These are phyloP conservation scores for Ecliptopera silaceata DNA, from an alignment of 2,888 invertebrate genomes.

Conservation along the genomic window DNA sequence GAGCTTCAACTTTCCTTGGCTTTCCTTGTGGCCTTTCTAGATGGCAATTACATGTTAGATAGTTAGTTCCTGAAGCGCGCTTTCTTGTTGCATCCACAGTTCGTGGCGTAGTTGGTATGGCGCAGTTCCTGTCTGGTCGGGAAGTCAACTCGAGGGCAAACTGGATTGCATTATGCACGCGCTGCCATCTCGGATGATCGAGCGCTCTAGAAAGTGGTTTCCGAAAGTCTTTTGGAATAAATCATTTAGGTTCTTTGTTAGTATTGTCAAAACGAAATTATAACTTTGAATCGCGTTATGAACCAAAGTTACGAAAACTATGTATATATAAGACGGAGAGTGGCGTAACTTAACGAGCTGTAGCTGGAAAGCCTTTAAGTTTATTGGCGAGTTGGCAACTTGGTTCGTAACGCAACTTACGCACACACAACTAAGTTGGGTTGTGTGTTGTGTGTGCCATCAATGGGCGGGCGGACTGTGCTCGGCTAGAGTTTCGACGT, in stretches of 20 bases:
- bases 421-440: background rate
- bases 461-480: conserved; percentile 8
- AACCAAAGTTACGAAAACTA: conserved; percentile 7
- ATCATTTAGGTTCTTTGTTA: background rate
- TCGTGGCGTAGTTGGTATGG: background rate
- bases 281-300: background rate
- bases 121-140: conserved; percentile 19
- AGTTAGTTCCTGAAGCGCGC: conserved; percentile 11
- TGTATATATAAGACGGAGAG: conserved; percentile 1
- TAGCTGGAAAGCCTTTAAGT: conserved; percentile 19
- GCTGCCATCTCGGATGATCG: conserved; percentile 8
- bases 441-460: no score
- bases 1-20: conserved; percentile 17
- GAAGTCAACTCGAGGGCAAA: conserved; percentile 22
- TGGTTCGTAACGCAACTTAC: conserved; percentile 7
- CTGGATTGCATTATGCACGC: conserved; percentile 15
- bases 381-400: conserved; percentile 14
- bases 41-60: conserved; percentile 6
- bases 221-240: background rate
- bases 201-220: conserved; percentile 10
- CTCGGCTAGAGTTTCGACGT: background rate
- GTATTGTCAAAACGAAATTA: background rate
- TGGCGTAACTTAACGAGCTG: conserved; percentile 14
- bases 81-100: conserved; percentile 11
- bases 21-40: conserved; percentile 23